A percentile compares a stretch with the other conserved stretches of the same genome.
phyloP scores from a whole-genome alignment of 2,797 vertebrate species.

The Remorina albescens region DNA sequence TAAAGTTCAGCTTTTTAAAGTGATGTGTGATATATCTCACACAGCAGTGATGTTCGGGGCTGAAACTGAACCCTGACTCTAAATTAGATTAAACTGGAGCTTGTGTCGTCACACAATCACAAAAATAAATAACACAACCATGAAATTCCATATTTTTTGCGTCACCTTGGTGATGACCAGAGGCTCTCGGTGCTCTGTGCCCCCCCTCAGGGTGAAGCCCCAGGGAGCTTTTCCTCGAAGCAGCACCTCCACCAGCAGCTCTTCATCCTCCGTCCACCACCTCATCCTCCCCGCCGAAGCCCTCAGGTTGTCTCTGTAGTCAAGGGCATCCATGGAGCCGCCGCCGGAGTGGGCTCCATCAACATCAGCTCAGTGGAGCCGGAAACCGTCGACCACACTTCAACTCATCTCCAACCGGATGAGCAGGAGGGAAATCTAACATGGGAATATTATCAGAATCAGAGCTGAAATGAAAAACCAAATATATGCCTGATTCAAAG shows the following conservation, averaged over 20 bases:
- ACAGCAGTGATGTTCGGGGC: too few species aligned
- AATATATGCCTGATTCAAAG: too few species aligned
- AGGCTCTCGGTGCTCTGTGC: slow-evolving; percentile 90
- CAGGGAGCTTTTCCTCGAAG: slow-evolving; percentile 89
- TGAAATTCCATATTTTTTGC: too few species aligned
- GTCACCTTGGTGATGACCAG: slow-evolving; percentile 92
- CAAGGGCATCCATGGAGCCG: slow-evolving; percentile 51
- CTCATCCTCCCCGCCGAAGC: slow-evolving; percentile 43
- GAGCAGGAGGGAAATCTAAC: too few species aligned
- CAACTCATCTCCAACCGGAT: background rate
- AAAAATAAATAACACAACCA: too few species aligned
- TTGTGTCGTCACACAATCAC: too few species aligned
- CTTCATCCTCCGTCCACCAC: slow-evolving; percentile 47
- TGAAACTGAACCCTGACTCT: too few species aligned
- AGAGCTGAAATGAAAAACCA: too few species aligned
- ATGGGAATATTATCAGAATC: too few species aligned
- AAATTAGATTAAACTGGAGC: too few species aligned
- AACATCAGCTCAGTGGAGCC: background rate
- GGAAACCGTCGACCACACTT: too few species aligned
- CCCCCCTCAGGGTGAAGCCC: slow-evolving; percentile 93
- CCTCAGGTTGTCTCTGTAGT: slow-evolving; percentile 42
- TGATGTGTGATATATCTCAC: slow-evolving; percentile 28
- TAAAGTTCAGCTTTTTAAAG: background rate
- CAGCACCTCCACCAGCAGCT: slow-evolving; percentile 71
- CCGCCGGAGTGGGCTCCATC: slow-evolving; percentile 27